Evolutionary conservation across 2,888 invertebrate genomes (phyloP).

Genomic region (Uropetala carovei): DNA sequence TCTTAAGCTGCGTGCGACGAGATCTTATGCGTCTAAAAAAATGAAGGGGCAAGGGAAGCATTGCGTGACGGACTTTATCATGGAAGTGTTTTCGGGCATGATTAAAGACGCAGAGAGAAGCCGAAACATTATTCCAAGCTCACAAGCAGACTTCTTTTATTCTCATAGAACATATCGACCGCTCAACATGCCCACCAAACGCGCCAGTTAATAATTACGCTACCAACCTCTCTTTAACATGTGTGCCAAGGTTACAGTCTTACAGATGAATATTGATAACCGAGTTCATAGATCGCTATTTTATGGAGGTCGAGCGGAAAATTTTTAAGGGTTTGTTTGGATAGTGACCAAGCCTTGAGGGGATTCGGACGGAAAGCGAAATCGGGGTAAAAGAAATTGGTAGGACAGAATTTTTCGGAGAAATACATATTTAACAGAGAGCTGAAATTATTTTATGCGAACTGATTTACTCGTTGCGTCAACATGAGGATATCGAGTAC

Average conservation of each 20-base stretch:
- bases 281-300: neutral
- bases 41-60: neutral
- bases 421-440: neutral
- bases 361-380: neutral
- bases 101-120: neutral
- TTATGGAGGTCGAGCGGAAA: neutral
- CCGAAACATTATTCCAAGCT: neutral
- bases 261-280: neutral
- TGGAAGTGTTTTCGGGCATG: neutral
- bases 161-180: neutral
- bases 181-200: neutral
- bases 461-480: too few species aligned
- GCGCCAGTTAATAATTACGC: neutral
- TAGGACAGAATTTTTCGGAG: neutral
- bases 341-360: neutral
- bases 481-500: too few species aligned
- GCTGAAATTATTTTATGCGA: neutral
- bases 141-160: neutral
- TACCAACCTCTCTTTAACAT: too few species aligned
- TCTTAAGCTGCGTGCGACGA: neutral
- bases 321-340: neutral
- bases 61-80: neutral
- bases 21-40: neutral
- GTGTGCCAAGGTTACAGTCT: conserved; percentile 9
- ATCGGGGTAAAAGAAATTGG: neutral